Evolutionary conservation across 1,140 invertebrate genomes (phyloP).

Genomic region (Cyclargus thomasi): DNA sequence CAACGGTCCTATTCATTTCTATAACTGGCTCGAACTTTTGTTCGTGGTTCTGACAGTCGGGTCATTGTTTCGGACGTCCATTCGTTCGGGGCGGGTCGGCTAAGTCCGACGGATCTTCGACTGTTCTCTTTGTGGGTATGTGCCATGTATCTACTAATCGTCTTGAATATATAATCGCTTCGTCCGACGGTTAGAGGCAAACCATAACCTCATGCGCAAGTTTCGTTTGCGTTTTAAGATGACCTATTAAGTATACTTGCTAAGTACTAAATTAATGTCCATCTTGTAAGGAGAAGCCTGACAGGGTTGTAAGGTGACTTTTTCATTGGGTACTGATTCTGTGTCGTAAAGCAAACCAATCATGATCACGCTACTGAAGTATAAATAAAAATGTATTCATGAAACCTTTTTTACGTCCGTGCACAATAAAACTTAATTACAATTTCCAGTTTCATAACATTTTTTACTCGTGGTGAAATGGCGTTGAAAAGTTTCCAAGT

Average conservation of each 20-base stretch:
- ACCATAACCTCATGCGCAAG: neutral
- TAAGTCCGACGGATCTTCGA: slow-evolving; percentile 1
- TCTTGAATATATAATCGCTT: slow-evolving; percentile 2
- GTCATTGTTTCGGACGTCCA: slow-evolving; percentile 6
- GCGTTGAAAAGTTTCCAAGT: slow-evolving; percentile 58
- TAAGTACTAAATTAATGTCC: too few species aligned
- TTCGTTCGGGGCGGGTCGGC: neutral
- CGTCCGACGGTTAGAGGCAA: neutral
- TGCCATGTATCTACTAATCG: neutral
- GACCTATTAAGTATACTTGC: neutral
- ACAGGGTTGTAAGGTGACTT: too few species aligned
- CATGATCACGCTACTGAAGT: too few species aligned
- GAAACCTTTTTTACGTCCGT: neutral
- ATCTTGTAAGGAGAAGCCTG: too few species aligned
- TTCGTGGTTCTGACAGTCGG: neutral
- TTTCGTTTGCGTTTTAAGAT: neutral
- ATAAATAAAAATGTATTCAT: too few species aligned
- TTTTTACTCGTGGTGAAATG: slow-evolving; percentile 61
- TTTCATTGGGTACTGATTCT: too few species aligned
- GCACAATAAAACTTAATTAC: slow-evolving; percentile 10
- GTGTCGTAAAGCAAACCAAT: too few species aligned
- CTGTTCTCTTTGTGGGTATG: neutral
- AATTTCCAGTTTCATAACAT: slow-evolving; percentile 41
- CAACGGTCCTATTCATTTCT: slow-evolving; percentile 30
- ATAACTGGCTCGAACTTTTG: slow-evolving; percentile 11